A percentile compares a stretch with the other conserved stretches of the same genome.
phyloP scores from a whole-genome alignment of 2,113 vertebrate species.

The Lasiurus cinereus region DNA sequence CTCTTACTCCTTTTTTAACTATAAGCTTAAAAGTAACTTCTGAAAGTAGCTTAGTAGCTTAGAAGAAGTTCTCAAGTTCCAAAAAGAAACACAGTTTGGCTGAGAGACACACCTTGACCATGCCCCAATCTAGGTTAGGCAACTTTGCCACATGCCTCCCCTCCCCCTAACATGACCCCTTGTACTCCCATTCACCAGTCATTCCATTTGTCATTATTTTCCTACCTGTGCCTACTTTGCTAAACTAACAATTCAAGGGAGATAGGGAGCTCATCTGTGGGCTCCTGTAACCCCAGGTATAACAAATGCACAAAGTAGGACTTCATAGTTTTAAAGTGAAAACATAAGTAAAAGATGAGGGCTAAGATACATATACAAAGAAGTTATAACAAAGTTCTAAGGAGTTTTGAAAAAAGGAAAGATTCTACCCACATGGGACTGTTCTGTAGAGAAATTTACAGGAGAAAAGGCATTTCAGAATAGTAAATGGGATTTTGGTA shows the following conservation, averaged over 20 bases:
- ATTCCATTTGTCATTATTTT: not conserved
- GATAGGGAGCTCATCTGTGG: not conserved
- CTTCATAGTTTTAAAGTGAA: not conserved
- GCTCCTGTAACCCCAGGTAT: not conserved
- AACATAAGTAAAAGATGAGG: not conserved
- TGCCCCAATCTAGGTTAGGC: not conserved
- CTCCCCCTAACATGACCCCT: fast-evolving
- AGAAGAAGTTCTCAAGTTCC: not conserved
- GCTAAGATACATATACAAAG: not conserved
- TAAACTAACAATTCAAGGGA: not conserved
- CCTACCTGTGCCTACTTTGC: not conserved
- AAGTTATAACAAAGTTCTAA: not conserved
- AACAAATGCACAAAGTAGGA: not conserved
- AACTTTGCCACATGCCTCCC: fast-evolving
- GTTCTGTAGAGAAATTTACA: not conserved
- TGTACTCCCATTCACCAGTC: not conserved
- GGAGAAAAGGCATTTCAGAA: not conserved
- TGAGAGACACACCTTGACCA: not conserved
- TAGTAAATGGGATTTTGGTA: not conserved
- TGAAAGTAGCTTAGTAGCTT: not conserved
- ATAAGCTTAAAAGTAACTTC: not conserved
- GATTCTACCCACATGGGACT: not conserved
- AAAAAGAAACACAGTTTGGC: not conserved
- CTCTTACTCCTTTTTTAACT: not conserved
- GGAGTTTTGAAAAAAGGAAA: not conserved